Evolutionary conservation across 2,888 invertebrate genomes (phyloP).

Genomic region (Dolomedes plantarius): DNA sequence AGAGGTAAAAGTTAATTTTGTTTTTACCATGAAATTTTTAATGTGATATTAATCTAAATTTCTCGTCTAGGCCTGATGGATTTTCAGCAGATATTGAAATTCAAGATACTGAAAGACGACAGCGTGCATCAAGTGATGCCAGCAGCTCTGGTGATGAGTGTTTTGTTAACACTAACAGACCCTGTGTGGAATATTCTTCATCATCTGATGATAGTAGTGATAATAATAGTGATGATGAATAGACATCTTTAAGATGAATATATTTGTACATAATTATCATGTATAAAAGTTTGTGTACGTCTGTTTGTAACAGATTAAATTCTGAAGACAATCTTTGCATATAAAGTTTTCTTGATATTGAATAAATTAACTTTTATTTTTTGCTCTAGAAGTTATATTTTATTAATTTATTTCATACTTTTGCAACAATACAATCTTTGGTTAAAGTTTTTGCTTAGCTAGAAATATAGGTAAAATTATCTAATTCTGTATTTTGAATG

Average conservation of each 20-base stretch:
- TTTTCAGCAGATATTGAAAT: slow-evolving; percentile 9
- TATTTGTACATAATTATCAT: neutral
- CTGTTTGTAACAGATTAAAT: neutral
- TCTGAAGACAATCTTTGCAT: neutral
- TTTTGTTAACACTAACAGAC: slow-evolving; percentile 66
- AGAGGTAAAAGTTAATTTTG: no score
- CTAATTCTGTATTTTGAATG: no score
- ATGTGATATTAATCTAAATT: slow-evolving; percentile 11
- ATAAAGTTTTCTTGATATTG: no score
- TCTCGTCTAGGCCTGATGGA: slow-evolving; percentile 45
- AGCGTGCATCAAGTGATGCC: no score
- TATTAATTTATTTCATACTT: no score
- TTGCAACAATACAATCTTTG: no score
- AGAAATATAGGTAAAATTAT: no score
- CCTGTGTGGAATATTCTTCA: slow-evolving; percentile 9
- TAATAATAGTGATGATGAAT: slow-evolving; percentile 18
- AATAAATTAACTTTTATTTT: no score
- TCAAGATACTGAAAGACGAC: neutral
- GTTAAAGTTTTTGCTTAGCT: no score
- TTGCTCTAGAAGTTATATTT: no score
- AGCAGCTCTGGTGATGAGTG: slow-evolving; percentile 26
- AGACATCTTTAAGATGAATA: neutral
- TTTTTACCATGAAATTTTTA: neutral
- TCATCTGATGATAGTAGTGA: slow-evolving; percentile 34
- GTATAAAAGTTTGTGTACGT: neutral